A percentile compares a stretch with the other conserved stretches of the same genome.
Evolutionary conservation across 2,888 invertebrate genomes (phyloP).

Genomic region (Metellina segmentata): DNA sequence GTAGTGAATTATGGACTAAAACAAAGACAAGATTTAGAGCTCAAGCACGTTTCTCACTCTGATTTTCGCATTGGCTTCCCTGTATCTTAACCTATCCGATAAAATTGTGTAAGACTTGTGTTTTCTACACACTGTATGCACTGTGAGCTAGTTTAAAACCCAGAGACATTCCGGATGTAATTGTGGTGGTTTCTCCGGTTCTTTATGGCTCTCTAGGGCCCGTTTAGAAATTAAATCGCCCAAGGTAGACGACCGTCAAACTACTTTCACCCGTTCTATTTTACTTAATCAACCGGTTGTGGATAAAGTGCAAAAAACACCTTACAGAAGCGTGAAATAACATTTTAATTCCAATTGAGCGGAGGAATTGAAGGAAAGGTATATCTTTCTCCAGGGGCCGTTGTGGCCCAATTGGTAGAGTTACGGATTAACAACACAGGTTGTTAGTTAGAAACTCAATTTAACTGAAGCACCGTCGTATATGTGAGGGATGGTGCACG

Average conservation of each 20-base stretch:
- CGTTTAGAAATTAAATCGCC: not conserved
- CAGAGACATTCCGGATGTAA: not conserved
- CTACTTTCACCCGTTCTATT: not conserved
- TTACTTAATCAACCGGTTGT: not conserved
- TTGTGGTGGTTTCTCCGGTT: not conserved
- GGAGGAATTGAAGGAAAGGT: too few species aligned
- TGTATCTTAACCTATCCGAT: not conserved
- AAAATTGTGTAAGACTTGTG: not conserved
- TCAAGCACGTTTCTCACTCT: not conserved
- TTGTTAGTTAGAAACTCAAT: too few species aligned
- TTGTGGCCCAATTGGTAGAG: too few species aligned
- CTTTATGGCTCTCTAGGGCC: not conserved
- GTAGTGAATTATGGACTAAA: too few species aligned
- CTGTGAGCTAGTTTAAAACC: not conserved
- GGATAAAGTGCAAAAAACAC: not conserved
- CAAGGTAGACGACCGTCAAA: not conserved
- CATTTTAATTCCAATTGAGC: too few species aligned
- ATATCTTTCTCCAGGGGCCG: too few species aligned
- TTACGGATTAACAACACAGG: too few species aligned
- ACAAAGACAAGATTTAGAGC: too few species aligned
- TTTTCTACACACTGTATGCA: not conserved
- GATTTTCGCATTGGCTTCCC: not conserved
- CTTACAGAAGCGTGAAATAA: not conserved
- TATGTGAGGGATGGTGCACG: too few species aligned
- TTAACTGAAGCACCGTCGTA: too few species aligned